Evolutionary conservation across 1,140 invertebrate genomes (phyloP), one percentile per base, ranked within the genome.

Genomic region (Pollicipes pollicipes): DNA sequence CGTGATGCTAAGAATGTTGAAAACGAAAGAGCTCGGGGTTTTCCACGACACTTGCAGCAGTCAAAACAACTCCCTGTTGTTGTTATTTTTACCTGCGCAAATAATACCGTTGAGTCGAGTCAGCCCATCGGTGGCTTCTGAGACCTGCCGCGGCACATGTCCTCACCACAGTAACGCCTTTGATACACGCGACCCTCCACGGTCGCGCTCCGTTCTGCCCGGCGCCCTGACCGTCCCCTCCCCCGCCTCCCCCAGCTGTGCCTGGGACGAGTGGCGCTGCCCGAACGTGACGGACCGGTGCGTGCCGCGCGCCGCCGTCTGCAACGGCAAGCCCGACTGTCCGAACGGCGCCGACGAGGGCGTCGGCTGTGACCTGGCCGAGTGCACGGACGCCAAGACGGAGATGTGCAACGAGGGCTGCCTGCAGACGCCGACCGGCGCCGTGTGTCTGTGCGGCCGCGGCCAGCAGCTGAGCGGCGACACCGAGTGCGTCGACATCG

Each of bases 321-420:
- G 94, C 80, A 90, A 97, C 78, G 85, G 85, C 26, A 90, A 88
- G 68, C 76, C 81, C 0, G 90, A 97, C 75, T 97, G 94, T 81
- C 93, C 93, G 0, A 93, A 94, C 76, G 92, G 91, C 0, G 83
- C 87, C 0, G 94, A 97, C 78, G 95, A 98, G 84, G 95, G 95
- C 26, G 82, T 84, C 1, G 87, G 87, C 67, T 97, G 94, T 77
- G 88, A 89, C 76, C 81, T 91, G 21, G 84, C 84, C 0, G 88
- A 91, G 76, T 93, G 90, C 77, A 77, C 81, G 24, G 66, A 45
- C 85, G 88, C 76, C 84, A 86, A 76, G 78, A 3, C 76, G 21
- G 87, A 88, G 0, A 84, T 90, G 0, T 97, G 95, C 77, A 89
- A 89, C 24, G 88, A 92, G 78, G 85, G 83, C 2, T 99, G 97